Percentiles rank a stretch among this genome's conserved stretches.
These are phyloP conservation scores for Chrysomela aeneicollis DNA, from an alignment of 2,888 invertebrate species.

Conservation along the genomic window DNA sequence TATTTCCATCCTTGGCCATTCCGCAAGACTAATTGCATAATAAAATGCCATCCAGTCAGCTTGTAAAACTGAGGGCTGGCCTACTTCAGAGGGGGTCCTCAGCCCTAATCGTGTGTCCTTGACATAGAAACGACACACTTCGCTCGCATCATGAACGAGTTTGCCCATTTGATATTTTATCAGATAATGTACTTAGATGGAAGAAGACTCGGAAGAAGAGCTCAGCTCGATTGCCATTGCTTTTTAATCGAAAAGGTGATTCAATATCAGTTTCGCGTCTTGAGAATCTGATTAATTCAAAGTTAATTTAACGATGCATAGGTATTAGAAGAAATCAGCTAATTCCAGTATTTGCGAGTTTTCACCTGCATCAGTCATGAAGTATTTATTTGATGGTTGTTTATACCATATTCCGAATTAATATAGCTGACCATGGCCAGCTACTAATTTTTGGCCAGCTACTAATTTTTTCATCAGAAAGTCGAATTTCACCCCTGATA, in stretches of 20 bases:
- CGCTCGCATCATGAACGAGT: constrained; percentile 27
- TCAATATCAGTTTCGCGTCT: no score
- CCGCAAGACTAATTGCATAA: constrained; percentile 31
- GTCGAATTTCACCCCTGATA: no score
- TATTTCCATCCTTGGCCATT: not conserved
- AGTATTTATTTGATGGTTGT: no score
- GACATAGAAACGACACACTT: constrained; percentile 36
- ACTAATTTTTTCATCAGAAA: not conserved
- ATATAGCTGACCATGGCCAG: constrained; percentile 17
- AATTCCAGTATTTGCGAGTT: no score
- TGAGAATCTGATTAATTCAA: no score
- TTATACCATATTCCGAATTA: no score
- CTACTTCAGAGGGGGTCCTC: constrained; percentile 20
- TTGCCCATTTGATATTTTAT: constrained; percentile 33
- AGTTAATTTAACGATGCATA: no score
- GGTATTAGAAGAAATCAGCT: no score
- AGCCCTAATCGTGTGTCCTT: constrained; percentile 34
- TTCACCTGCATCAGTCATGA: no score
- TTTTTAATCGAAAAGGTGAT: no score
- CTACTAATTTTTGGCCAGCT: constrained; percentile 11
- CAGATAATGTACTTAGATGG: not conserved
- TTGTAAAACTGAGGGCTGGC: constrained; percentile 18
- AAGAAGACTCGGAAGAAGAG: not conserved
- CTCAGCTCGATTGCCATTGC: no score
- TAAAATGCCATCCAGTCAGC: constrained; percentile 29